Base-by-base conservation (phyloP, 1,140 invertebrate genomes). In the Papilio machaon region DNA sequence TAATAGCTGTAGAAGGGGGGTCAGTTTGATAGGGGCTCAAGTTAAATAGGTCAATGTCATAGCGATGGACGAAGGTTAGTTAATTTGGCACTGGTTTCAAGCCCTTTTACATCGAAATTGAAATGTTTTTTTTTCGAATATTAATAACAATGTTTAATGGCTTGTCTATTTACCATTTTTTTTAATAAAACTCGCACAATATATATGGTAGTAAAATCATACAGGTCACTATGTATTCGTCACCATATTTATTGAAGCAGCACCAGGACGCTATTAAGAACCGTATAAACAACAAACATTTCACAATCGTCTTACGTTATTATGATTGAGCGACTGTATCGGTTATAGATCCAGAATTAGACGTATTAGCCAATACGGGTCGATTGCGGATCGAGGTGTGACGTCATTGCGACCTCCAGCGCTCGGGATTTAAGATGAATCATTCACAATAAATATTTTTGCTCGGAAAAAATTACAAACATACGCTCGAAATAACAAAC, bases 21-120 rank as follows among this genome's bases (percentile, higher is more conserved):
- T 83, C 84, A 83, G 87, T 87, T 83, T 82, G 84, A 85, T 80
- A 83, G 73, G 70, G 78, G 73, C 80, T 85, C 76, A 80, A 90
- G 84, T 67, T 87, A 81, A 83, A 84, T 81, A 80, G 80, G 70
- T 80, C 83, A 87, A 85, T 84, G 85, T 82, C 85, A 84, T 73
- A 52, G n/a, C 74, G 47, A 52, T 30, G 47, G 17, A 49, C 47
- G 58, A 80, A 80, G 82, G 84, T 84, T 82, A 84, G 74, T 4
- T 43, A 78, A 38, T 79, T 60, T 47, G 54, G 49, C 23, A 82
- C 73, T 49, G 46, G 58, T 58, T 64, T 52, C 80, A 23, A 52
- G 73, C 3, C 80, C 58, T 80, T 77, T 80, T 83, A 43, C 17
- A 52, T 52, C 4, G 49, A 52, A 17, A 17, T 52, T 52, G 10